These are phyloP conservation scores for Himalopsyche phryganea DNA, from an alignment of 1,140 invertebrate genomes.

Conservation along the genomic window DNA sequence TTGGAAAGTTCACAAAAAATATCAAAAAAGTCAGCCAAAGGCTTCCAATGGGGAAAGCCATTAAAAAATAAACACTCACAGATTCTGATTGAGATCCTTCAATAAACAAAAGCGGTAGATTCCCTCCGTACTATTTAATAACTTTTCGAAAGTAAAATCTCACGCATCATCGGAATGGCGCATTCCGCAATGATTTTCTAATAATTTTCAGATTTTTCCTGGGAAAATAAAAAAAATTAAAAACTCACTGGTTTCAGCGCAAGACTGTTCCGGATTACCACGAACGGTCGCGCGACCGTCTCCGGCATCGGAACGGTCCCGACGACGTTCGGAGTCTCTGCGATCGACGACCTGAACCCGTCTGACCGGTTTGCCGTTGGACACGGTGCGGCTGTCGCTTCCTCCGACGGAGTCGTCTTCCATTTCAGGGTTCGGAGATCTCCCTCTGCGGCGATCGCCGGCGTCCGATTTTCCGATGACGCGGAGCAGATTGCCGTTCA, in stretches of 20 bases:
- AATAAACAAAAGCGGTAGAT: too few species aligned
- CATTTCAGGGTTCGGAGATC: constrained; percentile 22
- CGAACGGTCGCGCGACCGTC: neutral
- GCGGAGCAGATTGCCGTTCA: constrained; percentile 20
- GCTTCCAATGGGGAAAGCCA: too few species aligned
- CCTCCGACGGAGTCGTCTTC: constrained; percentile 32
- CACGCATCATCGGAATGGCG: too few species aligned
- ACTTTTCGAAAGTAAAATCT: too few species aligned
- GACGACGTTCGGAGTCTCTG: constrained; percentile 16
- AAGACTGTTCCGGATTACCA: constrained; percentile 29
- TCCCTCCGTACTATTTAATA: too few species aligned
- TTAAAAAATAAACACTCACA: too few species aligned
- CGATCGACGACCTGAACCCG: constrained; percentile 23
- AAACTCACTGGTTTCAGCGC: constrained; percentile 56
- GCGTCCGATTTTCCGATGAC: constrained; percentile 14
- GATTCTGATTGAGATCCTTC: too few species aligned
- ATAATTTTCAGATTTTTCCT: too few species aligned
- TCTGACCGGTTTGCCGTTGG: constrained; percentile 21
- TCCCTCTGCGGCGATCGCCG: constrained; percentile 25
- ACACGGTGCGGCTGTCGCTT: constrained; percentile 33
- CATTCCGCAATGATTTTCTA: too few species aligned
- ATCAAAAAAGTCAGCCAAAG: too few species aligned
- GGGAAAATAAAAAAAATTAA: too few species aligned
- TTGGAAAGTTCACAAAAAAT: too few species aligned
- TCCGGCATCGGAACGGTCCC: constrained; percentile 15